Evolutionary conservation across 2,797 vertebrate species (phyloP), one percentile per base, ranked within the genome.

Genomic region (Columba guinea): DNA sequence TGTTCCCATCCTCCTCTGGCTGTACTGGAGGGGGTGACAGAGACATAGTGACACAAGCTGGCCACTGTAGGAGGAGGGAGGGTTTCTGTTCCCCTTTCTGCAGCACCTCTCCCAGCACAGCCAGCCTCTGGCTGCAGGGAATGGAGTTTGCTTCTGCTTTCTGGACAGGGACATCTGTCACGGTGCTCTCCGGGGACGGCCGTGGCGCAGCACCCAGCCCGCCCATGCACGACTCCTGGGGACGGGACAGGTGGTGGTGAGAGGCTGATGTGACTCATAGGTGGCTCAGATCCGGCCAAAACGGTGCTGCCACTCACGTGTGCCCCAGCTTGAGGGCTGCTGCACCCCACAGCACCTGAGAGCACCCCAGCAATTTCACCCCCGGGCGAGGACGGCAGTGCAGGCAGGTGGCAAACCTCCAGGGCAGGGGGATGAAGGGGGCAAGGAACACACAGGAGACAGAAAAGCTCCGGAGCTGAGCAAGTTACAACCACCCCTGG

Each of bases 61-160:
- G n/a, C 55, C 82, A 53, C 68, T 51, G 5, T 5, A 93, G 67
- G 34, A 88, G 63, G 71, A 77, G 41, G 55, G 64, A 55, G 9
- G 62, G 79, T 90, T 92, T 97, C 92, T 90, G 80, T 96, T 97
- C 94, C 93, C 63, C 86, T 95, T 97, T 95, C 73, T 81, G 69
- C 59, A 80, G 39, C 0, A 3, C 60, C 48, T 90, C 76, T 77
- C 58, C 79, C 83, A 74, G 82, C 28, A 1, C 7, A 7, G 63
- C 62, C 75, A 39, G 83, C 59, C 87, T 69, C 23, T 1, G 37
- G 81, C 93, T 82, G 20, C 80, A 52, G 92, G 92, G 91, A 94
- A 88, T 9, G 4, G 22, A 73, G 67, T 55, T 88, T 39, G 63
- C 94, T 96, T 97, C 94, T 89, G 90, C 92, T 94, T 97, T 95